Evolutionary conservation across 2,113 vertebrate species (phyloP), one percentile per base, ranked within the genome.

Genomic region (Albula goreensis): DNA sequence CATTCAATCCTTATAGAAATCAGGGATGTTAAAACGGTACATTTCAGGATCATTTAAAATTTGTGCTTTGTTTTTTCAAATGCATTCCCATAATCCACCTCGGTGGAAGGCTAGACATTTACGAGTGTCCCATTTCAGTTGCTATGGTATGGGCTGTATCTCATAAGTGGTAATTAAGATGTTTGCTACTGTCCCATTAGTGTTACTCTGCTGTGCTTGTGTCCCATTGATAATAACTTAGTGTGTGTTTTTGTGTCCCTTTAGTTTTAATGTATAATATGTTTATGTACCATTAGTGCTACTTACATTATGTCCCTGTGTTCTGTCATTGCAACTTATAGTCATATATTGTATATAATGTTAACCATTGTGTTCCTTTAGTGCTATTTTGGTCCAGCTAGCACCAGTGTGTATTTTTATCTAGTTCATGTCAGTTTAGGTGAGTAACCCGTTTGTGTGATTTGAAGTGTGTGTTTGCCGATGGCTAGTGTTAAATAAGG

Each of bases 21-120:
- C 31, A 41, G 88, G 41, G 89, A 90, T 87, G 88, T 87, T 85
- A 87, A 86, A 82, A 87, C 90, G 87, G 86, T 84, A 83, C 89
- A 88, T 74, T 11, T 8, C 51, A 52, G 86, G 41, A 70, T 88
- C 74, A 85, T 87, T 90, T 25, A 87, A 91, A 78, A 2, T 70
- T 25, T 86, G 87, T 86, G 78, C 81, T 89, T 95, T 93, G 92
- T 94, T 94, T 41, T 94, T 93, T 93, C 88, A 94, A 96, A 93
- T 91, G 87, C 63, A 90, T 85, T 91, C 70, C 70, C 80, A 91
- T 91, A 91, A 87, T 57, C 85, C 56, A 83, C 82, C 88, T 95
- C 91, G 94, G 94, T 94, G 92, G 92, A 92, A 93, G 93, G 91
- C 31, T 41, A 41, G 31, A 41, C 7, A 19, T 66, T 5, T 66